phyloP scores from a whole-genome alignment of 2,888 invertebrate species.

The Apotomis capreana region DNA sequence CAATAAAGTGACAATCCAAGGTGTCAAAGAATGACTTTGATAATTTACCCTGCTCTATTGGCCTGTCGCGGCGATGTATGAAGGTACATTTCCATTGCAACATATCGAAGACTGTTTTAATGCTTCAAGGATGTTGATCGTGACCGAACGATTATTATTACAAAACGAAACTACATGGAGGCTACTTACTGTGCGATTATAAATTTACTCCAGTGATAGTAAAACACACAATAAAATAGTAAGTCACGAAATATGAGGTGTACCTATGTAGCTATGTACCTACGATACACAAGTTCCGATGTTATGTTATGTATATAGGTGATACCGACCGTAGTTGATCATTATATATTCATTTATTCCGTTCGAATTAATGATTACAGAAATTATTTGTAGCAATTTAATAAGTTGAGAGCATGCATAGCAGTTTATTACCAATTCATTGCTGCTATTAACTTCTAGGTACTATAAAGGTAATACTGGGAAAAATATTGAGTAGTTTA shows the following conservation, averaged over 20 bases:
- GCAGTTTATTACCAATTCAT: neutral
- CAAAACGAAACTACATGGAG: neutral
- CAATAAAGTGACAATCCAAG: no score
- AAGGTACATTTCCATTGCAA: neutral
- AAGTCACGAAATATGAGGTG: neutral
- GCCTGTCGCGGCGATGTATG: no score
- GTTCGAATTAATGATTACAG: slow-evolving; percentile 2
- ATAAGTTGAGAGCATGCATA: slow-evolving; percentile 4
- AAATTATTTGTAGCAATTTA: slow-evolving; percentile 13
- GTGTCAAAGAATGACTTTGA: no score
- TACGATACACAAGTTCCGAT: neutral
- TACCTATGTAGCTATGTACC: no score
- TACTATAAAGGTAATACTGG: neutral
- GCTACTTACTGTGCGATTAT: slow-evolving; percentile 6
- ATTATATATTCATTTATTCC: neutral
- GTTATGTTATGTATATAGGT: neutral
- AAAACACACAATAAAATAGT: neutral
- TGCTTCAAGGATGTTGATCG: slow-evolving; percentile 9
- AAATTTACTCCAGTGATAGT: slow-evolving; percentile 1
- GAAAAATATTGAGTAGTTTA: neutral
- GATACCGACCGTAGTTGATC: neutral
- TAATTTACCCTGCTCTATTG: no score
- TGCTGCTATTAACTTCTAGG: neutral
- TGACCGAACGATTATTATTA: slow-evolving; percentile 14
- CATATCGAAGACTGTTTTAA: slow-evolving; percentile 10